Base-by-base conservation (phyloP, 2,888 invertebrate genomes). In the Leptinotarsa rubiginosa region DNA sequence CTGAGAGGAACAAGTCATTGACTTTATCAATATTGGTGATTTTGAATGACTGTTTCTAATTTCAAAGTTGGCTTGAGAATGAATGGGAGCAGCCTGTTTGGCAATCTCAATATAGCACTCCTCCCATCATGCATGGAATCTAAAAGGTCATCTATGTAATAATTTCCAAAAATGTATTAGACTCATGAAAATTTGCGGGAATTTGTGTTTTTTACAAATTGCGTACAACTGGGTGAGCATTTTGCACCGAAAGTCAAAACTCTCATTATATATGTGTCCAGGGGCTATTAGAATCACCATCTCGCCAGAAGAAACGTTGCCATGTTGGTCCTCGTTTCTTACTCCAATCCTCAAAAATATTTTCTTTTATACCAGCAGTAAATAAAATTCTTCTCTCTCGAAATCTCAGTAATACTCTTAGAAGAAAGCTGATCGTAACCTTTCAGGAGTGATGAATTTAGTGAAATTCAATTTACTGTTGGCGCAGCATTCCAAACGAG, bases 341-440 rank as follows among this genome's bases (percentile, higher is more conserved):
- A 76, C 75, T n/a, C 67, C 56, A 22, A 78, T 65, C 52, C 70
- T 31, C n/a, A 77, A 75, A 72, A 79, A 77, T 72, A 78, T 78
- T 78, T 73, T 70, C 76, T 47, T 72, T 80, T 4, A 85, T 81
- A 73, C 84, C 83, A 1, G 79, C 85, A 47, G 70, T 67, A 65
- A 87, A 79, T 3, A 84, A 87, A 4, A 86, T 73, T 50, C 70
- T 78, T 18, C 82, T 76, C 77, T 84, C 82, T 54, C 87, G 73
- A 73, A 87, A 88, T 1, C 85, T 82, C 73, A 85, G 80, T 64
- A 87, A 65, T 0, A 87, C 83, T 3, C 85, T 84, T 0, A 83
- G 72, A 68, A 15, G 64, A 50, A 16, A 72, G 72, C 52, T 72
- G 68, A 50, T 72, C 72, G 5, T 86, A 80, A 1, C 86, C 86